Conservation (phyloP, 2,888 invertebrate genomes). For the Diarsia brunnea region DNA sequence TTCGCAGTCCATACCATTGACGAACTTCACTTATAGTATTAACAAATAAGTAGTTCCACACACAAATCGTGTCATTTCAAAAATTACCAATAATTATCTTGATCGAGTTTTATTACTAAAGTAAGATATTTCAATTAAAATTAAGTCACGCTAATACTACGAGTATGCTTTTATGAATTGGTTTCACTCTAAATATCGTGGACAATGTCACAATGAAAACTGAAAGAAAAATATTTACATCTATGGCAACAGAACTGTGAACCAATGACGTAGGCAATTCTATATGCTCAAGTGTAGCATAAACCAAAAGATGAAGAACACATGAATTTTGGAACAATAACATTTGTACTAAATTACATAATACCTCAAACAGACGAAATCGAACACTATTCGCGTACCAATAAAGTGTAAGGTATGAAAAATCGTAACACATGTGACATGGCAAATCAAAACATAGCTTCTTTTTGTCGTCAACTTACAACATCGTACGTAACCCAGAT, state of each 20-base stretch:
- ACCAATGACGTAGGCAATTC: conserved; percentile 53
- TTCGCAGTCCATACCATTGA: conserved; percentile 10
- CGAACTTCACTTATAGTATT: conserved; percentile 6
- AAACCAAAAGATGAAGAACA: conserved; percentile 32
- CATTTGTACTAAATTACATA: conserved; percentile 2
- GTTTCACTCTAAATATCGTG: background rate
- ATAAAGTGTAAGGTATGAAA: background rate
- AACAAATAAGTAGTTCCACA: conserved; percentile 1
- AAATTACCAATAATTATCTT: too few relatives aligned
- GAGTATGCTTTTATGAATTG: conserved; percentile 4
- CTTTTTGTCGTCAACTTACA: background rate
- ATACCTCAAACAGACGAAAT: background rate
- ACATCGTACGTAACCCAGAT: conserved; percentile 3
- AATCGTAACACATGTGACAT: background rate
- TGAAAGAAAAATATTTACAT: background rate
- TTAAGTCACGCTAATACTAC: conserved; percentile 7
- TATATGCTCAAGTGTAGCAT: conserved; percentile 59
- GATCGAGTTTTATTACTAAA: background rate
- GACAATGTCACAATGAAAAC: conserved; percentile 29
- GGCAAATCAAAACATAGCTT: background rate
- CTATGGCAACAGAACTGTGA: background rate
- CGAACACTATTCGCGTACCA: background rate
- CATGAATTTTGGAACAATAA: conserved; percentile 26
- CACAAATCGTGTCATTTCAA: background rate
- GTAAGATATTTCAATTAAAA: conserved; percentile 10